These are phyloP conservation scores for Chaetorhynchus papuensis DNA, from an alignment of 2,113 vertebrate genomes.

Conservation along the genomic window DNA sequence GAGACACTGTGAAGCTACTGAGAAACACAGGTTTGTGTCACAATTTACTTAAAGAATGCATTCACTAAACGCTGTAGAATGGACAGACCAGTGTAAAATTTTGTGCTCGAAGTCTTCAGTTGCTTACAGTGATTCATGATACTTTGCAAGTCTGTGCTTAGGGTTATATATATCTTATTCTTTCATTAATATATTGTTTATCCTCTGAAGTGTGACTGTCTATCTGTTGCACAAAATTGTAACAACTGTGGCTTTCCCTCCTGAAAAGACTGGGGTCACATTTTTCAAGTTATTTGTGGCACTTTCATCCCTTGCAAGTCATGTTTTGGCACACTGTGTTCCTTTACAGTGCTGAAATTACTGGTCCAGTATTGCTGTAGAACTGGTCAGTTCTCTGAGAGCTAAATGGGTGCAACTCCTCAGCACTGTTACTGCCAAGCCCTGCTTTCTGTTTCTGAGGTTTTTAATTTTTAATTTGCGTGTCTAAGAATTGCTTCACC, in stretches of 20 bases:
- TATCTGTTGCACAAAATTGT: neutral
- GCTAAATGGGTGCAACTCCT: neutral
- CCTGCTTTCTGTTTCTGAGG: neutral
- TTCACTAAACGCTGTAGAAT: neutral
- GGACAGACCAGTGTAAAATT: neutral
- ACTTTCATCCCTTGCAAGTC: neutral
- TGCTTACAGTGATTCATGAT: neutral
- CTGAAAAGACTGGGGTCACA: neutral
- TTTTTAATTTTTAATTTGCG: neutral
- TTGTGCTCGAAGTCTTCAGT: neutral
- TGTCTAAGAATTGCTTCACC: neutral
- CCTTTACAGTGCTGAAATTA: neutral
- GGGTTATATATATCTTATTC: neutral
- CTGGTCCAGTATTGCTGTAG: neutral
- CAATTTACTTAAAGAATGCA: neutral
- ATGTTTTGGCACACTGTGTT: rapidly evolving
- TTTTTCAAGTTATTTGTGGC: neutral
- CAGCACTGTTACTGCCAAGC: neutral
- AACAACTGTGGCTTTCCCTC: neutral
- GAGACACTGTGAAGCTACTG: neutral
- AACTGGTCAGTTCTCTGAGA: neutral
- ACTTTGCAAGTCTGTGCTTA: neutral
- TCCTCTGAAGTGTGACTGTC: neutral
- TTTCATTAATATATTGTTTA: neutral
- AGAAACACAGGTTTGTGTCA: neutral